Evolutionary conservation across 2,888 invertebrate species (phyloP).

Genomic region (Brachynemurus nebulosus): DNA sequence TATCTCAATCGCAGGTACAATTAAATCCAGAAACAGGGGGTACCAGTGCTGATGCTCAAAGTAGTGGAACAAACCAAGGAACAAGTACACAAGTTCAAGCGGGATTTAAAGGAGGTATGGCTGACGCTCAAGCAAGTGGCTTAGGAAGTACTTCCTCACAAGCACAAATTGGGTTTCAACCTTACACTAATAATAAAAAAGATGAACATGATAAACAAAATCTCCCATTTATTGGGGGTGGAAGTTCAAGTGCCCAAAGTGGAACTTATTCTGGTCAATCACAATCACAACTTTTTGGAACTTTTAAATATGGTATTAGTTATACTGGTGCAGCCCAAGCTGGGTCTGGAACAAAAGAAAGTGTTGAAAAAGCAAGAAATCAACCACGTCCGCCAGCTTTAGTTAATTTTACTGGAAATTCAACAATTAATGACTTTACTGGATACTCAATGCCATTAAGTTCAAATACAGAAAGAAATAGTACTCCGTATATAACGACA

Average conservation of each 20-base stretch:
- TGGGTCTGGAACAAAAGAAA: constrained; percentile 55
- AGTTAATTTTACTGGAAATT: constrained; percentile 8
- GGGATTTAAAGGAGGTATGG: constrained; percentile 67
- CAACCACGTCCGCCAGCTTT: constrained; percentile 19
- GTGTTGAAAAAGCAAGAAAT: constrained; percentile 26
- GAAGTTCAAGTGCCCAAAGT: constrained; percentile 65
- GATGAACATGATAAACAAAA: constrained; percentile 32
- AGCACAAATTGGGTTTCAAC: constrained; percentile 77
- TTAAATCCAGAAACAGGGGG: constrained; percentile 62
- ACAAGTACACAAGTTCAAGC: constrained; percentile 69
- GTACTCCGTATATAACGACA: neutral
- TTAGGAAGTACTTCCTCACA: constrained; percentile 76
- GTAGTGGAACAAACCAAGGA: constrained; percentile 60
- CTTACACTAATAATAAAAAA: constrained; percentile 49
- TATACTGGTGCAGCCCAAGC: constrained; percentile 73
- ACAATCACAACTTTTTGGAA: constrained; percentile 70
- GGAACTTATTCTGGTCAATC: constrained; percentile 62
- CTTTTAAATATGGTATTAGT: constrained; percentile 55
- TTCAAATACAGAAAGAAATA: neutral
- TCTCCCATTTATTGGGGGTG: constrained; percentile 56
- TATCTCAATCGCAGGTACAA: constrained; percentile 65
- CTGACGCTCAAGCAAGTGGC: constrained; percentile 74
- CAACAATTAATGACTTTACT: constrained; percentile 7
- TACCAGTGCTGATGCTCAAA: constrained; percentile 61
- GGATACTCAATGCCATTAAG: neutral